A percentile compares a stretch with the other conserved stretches of the same genome.
phyloP scores from a whole-genome alignment of 2,113 vertebrate species.

The Hemibates koningsi region DNA sequence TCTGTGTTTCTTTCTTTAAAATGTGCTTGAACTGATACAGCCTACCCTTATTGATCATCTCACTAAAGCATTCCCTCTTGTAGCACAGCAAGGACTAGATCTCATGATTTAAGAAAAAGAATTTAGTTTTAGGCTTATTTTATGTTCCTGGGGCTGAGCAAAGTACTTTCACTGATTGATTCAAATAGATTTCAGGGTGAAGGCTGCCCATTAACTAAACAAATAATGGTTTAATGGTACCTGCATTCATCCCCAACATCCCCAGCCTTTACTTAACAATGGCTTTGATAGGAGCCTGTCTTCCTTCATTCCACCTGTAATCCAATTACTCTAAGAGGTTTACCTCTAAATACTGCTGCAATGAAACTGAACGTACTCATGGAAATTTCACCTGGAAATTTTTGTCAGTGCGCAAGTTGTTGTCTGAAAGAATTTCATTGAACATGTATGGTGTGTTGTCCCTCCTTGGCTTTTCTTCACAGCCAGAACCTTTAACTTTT shows the following conservation, averaged over 20 bases:
- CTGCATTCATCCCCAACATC: neutral
- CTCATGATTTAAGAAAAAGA: slow-evolving; percentile 58
- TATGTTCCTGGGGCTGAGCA: neutral
- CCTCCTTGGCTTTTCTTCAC: neutral
- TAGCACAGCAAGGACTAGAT: slow-evolving; percentile 40
- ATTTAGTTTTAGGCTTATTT: slow-evolving; percentile 9
- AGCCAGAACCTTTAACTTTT: neutral
- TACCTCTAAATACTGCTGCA: neutral
- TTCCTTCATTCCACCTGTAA: neutral
- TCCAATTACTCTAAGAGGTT: neutral
- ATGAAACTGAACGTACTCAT: neutral
- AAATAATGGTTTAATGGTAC: neutral
- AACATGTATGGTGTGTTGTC: neutral
- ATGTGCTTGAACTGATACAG: slow-evolving; percentile 28
- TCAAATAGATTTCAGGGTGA: neutral
- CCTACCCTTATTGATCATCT: slow-evolving; percentile 60
- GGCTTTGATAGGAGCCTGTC: neutral
- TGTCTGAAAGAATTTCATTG: neutral
- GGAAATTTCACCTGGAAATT: neutral
- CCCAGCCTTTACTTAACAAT: neutral
- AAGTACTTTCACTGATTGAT: neutral
- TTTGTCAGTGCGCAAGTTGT: neutral
- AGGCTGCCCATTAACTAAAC: neutral
- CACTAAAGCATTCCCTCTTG: slow-evolving; percentile 48
- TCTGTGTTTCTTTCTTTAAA: slow-evolving; percentile 31